These are phyloP conservation scores for Callionymus lyra DNA, from an alignment of 2,113 vertebrate genomes.

Conservation along the genomic window DNA sequence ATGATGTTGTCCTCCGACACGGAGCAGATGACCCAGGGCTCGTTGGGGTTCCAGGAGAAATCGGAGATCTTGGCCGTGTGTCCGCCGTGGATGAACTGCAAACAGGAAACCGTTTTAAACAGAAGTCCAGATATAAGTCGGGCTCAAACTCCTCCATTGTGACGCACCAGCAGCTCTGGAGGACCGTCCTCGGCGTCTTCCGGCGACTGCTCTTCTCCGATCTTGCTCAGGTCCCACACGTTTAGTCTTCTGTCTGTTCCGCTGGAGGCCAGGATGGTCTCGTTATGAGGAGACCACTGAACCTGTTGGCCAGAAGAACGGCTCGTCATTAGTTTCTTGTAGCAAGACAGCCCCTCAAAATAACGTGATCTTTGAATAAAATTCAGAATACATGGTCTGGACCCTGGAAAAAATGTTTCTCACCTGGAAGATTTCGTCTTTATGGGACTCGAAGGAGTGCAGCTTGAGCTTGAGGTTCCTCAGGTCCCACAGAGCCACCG, in stretches of 20 bases:
- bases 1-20: constrained; percentile 99
- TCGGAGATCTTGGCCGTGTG: constrained; percentile 98
- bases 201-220: constrained; percentile 94
- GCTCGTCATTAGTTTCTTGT: neutral
- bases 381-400: too few species aligned
- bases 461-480: constrained; percentile 94
- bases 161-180: constrained; percentile 91
- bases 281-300: constrained; percentile 98
- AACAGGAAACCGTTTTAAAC: constrained; percentile 3
- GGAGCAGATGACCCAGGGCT: constrained; percentile 99
- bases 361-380: neutral
- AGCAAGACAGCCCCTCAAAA: neutral
- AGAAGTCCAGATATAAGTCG: too few species aligned
- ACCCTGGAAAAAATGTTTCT: neutral
- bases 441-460: constrained; percentile 97
- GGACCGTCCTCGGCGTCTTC: constrained; percentile 97
- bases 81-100: constrained; percentile 92
- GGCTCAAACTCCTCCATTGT: neutral
- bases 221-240: constrained; percentile 99
- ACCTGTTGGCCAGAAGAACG: constrained; percentile 63
- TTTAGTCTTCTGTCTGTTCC: constrained; percentile 94
- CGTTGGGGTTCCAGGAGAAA: constrained; percentile 98
- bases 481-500: constrained; percentile 94
- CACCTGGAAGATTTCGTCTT: constrained; percentile 99
- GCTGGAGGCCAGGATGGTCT: constrained; percentile 96